phyloP scores from a whole-genome alignment of 30 jellyfish, hydroid and myxozoan species.

The Hydra vulgaris region DNA sequence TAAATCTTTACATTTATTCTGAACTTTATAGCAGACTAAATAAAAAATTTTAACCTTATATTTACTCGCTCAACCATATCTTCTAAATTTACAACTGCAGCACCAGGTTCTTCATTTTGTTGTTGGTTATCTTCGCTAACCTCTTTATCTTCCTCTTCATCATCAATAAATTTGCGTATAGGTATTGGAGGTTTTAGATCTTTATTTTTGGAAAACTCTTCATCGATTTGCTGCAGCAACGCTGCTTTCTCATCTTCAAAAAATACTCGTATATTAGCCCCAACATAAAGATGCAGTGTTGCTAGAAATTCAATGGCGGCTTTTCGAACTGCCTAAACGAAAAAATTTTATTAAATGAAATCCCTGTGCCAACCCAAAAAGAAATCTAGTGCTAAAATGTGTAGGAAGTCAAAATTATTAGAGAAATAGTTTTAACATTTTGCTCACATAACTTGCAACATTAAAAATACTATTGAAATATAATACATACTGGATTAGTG shows the following conservation, averaged over 20 bases:
- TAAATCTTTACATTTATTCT: not conserved
- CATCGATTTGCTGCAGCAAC: slow-evolving; percentile 63
- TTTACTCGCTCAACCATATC: slow-evolving; percentile 63
- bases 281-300: too few species aligned
- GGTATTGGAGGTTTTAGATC: slow-evolving; percentile 89
- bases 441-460: too few species aligned
- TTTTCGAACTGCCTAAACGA: too few species aligned
- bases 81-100: slow-evolving; percentile 42
- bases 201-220: slow-evolving; percentile 76
- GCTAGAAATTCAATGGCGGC: too few species aligned
- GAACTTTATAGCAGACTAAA: not conserved
- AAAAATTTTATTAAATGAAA: too few species aligned
- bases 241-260: slow-evolving; percentile 87
- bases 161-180: slow-evolving; percentile 43
- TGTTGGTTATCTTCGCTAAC: slow-evolving; percentile 51
- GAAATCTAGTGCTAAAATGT: too few species aligned
- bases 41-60: slow-evolving; percentile 29
- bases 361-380: too few species aligned
- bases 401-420: too few species aligned
- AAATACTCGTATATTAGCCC: slow-evolving; percentile 59
- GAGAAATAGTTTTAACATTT: too few species aligned
- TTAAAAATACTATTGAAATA: too few species aligned
- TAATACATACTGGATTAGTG: too few species aligned
- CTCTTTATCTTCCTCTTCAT: slow-evolving; percentile 52
- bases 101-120: slow-evolving; percentile 44